Evolutionary conservation across 2,797 vertebrate species (phyloP), one percentile per base, ranked within the genome.

Genomic region (Linurgus olivaceus): DNA sequence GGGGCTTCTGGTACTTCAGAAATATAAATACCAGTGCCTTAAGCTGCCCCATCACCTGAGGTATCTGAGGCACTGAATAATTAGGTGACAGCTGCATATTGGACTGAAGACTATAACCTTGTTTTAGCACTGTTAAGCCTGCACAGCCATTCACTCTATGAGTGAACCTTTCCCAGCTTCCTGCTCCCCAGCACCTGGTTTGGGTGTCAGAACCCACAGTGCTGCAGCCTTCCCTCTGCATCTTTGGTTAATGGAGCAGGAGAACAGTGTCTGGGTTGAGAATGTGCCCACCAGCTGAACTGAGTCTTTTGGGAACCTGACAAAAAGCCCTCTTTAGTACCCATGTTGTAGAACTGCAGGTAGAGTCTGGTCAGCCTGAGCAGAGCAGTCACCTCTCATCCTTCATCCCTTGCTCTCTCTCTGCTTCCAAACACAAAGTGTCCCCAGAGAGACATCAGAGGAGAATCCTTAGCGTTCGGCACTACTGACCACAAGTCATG

Each of bases 101-200:
- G 38, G 45, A 35, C 44, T 67, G 33, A 44, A 55, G 74, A 55
- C 81, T 80, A 31, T 23, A 58, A 48, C 35, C 14, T 35, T 29
- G 25, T 48, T 61, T 61, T 58, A 42, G 21, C 35, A 7, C 65
- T 52, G 73, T 29, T 19, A 12, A 76, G 11, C 51, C 54, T 45
- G n/a, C 61, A 3, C 9, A 23, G 37, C 47, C 6, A 0, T n/a
- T 61, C 7, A 4, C 24, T 58, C 31, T 3, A 1, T 1, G 26
- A 66, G 26, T 1, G 4, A 63, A 40, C 31, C 37, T 55, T 67
- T 51, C 47, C 42, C 51, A 77, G 33, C 51, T 20, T 44, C 17
- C 0, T 17, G 20, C 21, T 47, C 63, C 59, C 37, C 42, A 72
- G 65, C 54, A 42, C 23, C 31, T 15, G 1, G 17, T 1, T 48